Percentiles rank a stretch among this genome's conserved stretches.
phyloP scores from a whole-genome alignment of 2,113 vertebrate species.

The Albula goreensis region DNA sequence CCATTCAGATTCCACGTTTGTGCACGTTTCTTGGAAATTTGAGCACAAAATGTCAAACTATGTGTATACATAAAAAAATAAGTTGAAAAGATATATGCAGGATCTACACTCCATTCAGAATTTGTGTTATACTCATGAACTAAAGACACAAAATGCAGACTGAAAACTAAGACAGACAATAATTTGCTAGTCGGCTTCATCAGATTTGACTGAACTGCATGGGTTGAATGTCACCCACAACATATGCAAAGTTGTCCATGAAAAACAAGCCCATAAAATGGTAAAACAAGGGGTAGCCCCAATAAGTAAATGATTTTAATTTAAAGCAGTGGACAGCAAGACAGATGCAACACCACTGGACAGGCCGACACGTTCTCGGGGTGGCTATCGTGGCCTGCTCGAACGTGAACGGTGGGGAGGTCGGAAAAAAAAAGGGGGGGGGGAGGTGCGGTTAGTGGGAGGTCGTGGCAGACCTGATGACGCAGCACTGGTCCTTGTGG shows the following conservation, averaged over 20 bases:
- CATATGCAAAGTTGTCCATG: neutral
- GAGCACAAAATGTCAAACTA: neutral
- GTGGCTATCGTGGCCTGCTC: neutral
- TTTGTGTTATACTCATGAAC: neutral
- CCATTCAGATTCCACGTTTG: neutral
- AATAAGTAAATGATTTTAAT: neutral
- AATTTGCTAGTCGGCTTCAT: neutral
- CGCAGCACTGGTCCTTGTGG: slow-evolving; percentile 85
- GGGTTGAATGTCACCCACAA: neutral
- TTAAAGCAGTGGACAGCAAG: neutral
- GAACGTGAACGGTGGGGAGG: neutral
- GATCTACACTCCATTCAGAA: neutral
- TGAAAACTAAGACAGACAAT: neutral
- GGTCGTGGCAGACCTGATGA: slow-evolving; percentile 82
- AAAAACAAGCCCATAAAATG: neutral
- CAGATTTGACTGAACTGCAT: too few species aligned
- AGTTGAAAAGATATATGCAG: neutral
- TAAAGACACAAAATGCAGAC: neutral
- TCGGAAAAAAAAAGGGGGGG: neutral
- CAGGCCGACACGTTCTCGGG: neutral
- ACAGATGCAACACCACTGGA: neutral
- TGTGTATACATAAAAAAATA: neutral
- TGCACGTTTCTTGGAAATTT: neutral
- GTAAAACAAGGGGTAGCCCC: neutral
- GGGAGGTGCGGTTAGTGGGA: neutral